Evolutionary conservation across 2,888 invertebrate genomes (phyloP).

Genomic region (Pseudococcus longispinus): DNA sequence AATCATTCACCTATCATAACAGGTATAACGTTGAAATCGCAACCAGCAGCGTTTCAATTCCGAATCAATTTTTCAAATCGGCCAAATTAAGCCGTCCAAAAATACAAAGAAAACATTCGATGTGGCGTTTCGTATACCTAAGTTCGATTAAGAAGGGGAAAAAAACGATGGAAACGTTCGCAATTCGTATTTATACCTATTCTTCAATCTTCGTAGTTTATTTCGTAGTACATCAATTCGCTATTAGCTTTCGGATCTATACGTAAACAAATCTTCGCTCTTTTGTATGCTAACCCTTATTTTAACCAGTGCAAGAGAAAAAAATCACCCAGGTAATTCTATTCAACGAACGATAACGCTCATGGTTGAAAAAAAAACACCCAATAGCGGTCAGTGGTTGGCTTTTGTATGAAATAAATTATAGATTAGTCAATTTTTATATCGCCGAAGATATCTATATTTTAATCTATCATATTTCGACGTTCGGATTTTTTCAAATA

Average conservation of each 20-base stretch:
- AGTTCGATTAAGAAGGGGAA: background rate
- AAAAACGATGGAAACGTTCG: background rate
- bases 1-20: conserved; percentile 23
- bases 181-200: background rate
- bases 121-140: background rate
- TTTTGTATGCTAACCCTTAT: conserved; percentile 10
- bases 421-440: background rate
- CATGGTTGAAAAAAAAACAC: background rate
- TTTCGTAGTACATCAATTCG: conserved; percentile 41
- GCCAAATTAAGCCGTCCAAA: conserved; percentile 21
- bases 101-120: conserved; percentile 35
- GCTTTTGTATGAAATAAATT: background rate
- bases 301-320: background rate
- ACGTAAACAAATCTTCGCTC: conserved; percentile 28
- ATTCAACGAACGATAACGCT: background rate
- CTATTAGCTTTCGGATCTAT: conserved; percentile 30
- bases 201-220: conserved; percentile 16
- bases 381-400: background rate
- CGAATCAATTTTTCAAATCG: conserved; percentile 31
- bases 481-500: background rate
- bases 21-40: background rate
- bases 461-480: too few relatives aligned
- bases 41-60: background rate
- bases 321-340: background rate
- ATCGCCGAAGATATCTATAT: too few relatives aligned